Evolutionary conservation across 1,140 invertebrate species (phyloP).

Genomic region (Nephotettix cincticeps): DNA sequence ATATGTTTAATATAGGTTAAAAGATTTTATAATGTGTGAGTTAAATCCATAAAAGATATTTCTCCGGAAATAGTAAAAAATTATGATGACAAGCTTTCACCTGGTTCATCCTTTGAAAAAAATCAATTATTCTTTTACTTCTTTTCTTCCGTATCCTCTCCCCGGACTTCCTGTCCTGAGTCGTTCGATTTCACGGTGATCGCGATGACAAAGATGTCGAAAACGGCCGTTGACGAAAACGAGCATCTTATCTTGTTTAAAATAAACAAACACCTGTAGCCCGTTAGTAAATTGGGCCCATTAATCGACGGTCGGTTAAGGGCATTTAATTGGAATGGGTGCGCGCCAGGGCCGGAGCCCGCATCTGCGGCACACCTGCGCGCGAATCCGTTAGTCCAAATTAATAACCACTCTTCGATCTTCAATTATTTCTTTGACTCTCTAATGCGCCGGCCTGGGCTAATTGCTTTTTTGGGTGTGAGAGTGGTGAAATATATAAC

Average conservation of each 20-base stretch:
- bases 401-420: conserved; percentile 12
- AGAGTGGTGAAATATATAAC: no score
- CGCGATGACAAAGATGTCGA: not conserved
- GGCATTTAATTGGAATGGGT: conserved; percentile 8
- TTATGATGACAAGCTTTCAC: no score
- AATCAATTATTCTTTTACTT: no score
- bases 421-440: not conserved
- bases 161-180: no score
- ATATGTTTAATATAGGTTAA: no score
- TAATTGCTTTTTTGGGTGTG: no score
- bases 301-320: not conserved
- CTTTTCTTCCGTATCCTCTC: no score
- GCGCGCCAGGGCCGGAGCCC: not conserved
- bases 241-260: not conserved
- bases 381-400: conserved; percentile 1
- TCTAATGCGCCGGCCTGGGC: not conserved
- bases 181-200: not conserved
- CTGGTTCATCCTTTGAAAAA: no score
- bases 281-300: conserved; percentile 5
- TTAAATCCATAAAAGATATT: no score
- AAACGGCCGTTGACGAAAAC: not conserved
- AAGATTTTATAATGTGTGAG: no score
- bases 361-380: not conserved
- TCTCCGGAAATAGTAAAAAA: no score
- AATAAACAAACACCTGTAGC: conserved; percentile 7